Evolutionary conservation across 2,113 vertebrate genomes (phyloP).

Genomic region (Indicator maculatus): DNA sequence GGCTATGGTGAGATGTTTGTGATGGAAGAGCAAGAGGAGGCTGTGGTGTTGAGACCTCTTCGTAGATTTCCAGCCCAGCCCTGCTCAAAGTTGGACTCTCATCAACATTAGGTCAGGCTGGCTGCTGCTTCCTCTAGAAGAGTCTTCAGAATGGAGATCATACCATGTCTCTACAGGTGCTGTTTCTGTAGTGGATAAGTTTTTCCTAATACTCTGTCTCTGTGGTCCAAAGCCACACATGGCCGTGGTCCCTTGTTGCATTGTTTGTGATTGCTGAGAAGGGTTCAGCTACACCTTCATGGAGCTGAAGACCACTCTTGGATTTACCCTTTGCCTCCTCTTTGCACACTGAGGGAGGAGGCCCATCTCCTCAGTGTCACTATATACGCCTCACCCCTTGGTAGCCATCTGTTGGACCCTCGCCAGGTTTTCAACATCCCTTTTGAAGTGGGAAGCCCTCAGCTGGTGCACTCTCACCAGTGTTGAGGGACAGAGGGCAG

Average conservation of each 20-base stretch:
- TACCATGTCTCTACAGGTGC: neutral
- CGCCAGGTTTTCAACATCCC: neutral
- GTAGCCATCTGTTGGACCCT: neutral
- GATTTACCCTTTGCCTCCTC: neutral
- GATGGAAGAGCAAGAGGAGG: neutral
- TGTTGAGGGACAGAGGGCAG: fast-evolving
- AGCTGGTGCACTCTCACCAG: neutral
- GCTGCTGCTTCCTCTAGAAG: neutral
- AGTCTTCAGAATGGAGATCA: neutral
- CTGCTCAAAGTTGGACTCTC: neutral
- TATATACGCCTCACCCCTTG: neutral
- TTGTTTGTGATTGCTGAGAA: neutral
- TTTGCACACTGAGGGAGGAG: neutral
- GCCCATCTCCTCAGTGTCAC: neutral
- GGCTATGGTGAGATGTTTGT: neutral
- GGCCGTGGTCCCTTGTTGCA: neutral
- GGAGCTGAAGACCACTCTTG: neutral
- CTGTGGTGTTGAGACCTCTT: neutral
- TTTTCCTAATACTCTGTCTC: neutral
- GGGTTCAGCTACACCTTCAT: neutral
- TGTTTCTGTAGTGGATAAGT: neutral
- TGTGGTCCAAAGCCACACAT: neutral
- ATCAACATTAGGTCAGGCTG: fast-evolving
- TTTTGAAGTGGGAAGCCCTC: neutral
- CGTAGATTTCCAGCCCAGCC: neutral